phyloP scores from a whole-genome alignment of 2,113 vertebrate genomes.

The Bufo bufo region DNA sequence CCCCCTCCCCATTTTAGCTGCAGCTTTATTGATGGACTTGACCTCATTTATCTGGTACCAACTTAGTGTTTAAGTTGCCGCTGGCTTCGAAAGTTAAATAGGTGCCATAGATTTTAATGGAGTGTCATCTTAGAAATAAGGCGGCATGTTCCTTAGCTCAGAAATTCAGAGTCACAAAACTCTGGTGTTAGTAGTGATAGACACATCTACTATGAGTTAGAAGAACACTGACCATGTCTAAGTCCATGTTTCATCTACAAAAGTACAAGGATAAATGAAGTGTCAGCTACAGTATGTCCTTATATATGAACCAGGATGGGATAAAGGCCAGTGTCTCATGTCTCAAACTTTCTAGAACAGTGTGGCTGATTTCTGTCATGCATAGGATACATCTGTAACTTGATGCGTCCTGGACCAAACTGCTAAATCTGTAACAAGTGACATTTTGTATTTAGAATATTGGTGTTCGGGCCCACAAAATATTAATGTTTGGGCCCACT shows the following conservation, averaged over 20 bases:
- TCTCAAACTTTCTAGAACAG: neutral
- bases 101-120: constrained; percentile 49
- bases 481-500: no score
- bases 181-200: constrained; percentile 9
- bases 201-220: neutral
- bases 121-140: constrained; percentile 12
- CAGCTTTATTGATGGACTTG: neutral
- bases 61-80: constrained; percentile 2
- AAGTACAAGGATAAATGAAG: neutral
- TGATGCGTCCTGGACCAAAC: neutral
- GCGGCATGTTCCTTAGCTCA: constrained; percentile 47
- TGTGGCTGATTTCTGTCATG: no score
- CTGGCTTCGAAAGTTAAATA: neutral
- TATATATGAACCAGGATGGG: neutral
- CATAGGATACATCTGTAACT: neutral
- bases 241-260: constrained; percentile 10
- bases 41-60: constrained; percentile 2
- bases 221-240: neutral
- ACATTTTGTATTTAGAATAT: no score
- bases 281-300: neutral
- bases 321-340: neutral
- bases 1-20: neutral
- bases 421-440: no score
- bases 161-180: neutral
- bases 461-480: no score